Evolutionary conservation across 2,888 invertebrate species (phyloP).

Genomic region (Xanthorhoe spadicearia): DNA sequence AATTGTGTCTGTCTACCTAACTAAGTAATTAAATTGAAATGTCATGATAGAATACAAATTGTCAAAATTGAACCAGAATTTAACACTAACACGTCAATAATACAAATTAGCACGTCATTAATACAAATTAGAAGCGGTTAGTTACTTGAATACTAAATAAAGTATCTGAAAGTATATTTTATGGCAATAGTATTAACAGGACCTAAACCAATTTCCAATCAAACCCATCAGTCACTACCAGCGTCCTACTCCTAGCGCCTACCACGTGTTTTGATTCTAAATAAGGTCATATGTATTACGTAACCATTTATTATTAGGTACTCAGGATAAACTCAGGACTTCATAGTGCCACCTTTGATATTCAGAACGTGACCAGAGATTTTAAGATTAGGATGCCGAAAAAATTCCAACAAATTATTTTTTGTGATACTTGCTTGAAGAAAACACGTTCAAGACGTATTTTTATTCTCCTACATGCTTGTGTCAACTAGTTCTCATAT

Average conservation of each 20-base stretch:
- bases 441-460: constrained; percentile 20
- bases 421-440: constrained; percentile 22
- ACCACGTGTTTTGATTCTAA: constrained; percentile 40
- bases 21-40: background rate
- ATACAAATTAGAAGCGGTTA: background rate
- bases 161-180: background rate
- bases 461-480: constrained; percentile 12
- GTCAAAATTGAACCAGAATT: background rate
- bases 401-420: constrained; percentile 26
- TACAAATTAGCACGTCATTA: too few species aligned
- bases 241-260: constrained; percentile 15
- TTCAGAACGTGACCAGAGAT: constrained; percentile 43
- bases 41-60: background rate
- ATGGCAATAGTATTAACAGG: background rate
- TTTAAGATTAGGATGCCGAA: constrained; percentile 34
- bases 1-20: too few species aligned
- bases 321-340: constrained; percentile 32
- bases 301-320: constrained; percentile 35
- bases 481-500: too few species aligned
- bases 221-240: constrained; percentile 25
- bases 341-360: constrained; percentile 24
- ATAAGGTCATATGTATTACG: constrained; percentile 40
- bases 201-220: background rate
- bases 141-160: background rate
- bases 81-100: background rate